Percentiles rank a stretch among this genome's conserved stretches.
Evolutionary conservation across 2,888 invertebrate genomes (phyloP).

Genomic region (Caenorhabditis sp.): DNA sequence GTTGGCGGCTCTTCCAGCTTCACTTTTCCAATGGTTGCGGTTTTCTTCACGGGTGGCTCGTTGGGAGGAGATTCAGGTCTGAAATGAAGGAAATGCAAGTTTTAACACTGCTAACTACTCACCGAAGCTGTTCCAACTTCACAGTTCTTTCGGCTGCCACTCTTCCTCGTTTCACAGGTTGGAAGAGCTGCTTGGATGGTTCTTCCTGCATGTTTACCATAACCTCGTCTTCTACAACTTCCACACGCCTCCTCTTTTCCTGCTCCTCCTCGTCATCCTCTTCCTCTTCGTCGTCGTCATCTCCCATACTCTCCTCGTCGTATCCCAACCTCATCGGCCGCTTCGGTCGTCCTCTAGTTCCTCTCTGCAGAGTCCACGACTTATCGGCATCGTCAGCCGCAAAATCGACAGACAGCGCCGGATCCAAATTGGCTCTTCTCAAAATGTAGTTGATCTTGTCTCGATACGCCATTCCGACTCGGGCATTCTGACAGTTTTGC

Average conservation of each 20-base stretch:
- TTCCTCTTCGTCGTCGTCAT: slow-evolving; percentile 23
- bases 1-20: background rate
- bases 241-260: background rate
- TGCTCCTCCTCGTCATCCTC: background rate
- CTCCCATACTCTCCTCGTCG: slow-evolving; percentile 8
- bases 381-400: slow-evolving; percentile 14
- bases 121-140: background rate
- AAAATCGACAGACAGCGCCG: slow-evolving; percentile 15
- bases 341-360: slow-evolving; percentile 45
- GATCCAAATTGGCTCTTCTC: slow-evolving; percentile 35
- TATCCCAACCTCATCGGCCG: background rate
- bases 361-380: slow-evolving; percentile 49
- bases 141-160: background rate
- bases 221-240: background rate
- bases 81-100: background rate
- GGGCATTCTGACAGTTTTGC: slow-evolving; percentile 48
- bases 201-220: no score
- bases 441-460: slow-evolving; percentile 47
- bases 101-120: background rate
- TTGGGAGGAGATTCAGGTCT: background rate
- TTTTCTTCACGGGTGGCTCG: background rate
- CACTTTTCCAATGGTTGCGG: background rate
- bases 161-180: background rate
- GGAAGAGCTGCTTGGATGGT: background rate
- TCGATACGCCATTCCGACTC: slow-evolving; percentile 42